Conservation (phyloP, 2,888 invertebrate genomes). For the Troilus luridus region DNA sequence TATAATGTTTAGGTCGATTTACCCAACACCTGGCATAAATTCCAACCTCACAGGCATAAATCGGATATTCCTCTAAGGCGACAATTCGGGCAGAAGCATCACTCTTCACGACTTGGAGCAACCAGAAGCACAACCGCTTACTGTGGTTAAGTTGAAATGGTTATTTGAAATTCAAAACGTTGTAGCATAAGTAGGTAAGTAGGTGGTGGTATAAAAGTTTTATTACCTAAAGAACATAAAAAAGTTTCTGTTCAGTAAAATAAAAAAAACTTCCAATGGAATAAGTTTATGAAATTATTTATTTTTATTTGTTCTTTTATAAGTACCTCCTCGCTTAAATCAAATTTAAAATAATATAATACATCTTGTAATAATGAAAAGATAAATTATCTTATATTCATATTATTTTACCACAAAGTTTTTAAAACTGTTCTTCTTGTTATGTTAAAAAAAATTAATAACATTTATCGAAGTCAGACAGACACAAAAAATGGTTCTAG, state of each 20-base stretch:
- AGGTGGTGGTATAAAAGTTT: background rate
- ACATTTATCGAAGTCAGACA: too few species aligned
- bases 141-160: background rate
- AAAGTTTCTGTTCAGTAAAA: background rate
- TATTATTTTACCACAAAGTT: too few species aligned
- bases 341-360: too few species aligned
- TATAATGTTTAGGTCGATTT: slow-evolving; percentile 7
- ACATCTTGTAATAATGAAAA: too few species aligned
- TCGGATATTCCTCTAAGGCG: background rate
- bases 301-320: too few species aligned
- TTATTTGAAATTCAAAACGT: background rate
- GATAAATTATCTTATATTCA: too few species aligned
- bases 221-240: background rate
- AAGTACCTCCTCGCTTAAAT: too few species aligned
- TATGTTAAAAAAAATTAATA: background rate
- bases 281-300: too few species aligned
- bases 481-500: too few species aligned
- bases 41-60: background rate
- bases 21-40: background rate
- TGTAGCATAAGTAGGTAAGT: background rate
- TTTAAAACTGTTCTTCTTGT: too few species aligned
- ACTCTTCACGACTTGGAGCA: background rate
- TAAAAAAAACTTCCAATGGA: background rate
- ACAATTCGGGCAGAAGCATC: background rate
- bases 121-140: background rate